A percentile compares a stretch with the other conserved stretches of the same genome.
Conservation (phyloP, 2,888 invertebrate species). For the Drosophila aldrichi region DNA sequence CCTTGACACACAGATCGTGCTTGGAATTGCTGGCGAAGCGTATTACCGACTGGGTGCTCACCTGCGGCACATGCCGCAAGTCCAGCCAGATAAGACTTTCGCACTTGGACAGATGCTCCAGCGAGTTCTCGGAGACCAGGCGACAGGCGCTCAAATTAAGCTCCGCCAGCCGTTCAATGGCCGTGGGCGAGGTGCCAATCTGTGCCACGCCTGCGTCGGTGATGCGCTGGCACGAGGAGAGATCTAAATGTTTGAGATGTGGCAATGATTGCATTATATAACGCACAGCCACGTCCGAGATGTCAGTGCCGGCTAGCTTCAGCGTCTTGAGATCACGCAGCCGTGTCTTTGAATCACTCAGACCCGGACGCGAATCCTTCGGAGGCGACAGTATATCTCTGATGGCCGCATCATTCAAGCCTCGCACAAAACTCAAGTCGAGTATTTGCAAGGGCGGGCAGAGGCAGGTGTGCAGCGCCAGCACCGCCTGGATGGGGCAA, state of each 20-base stretch:
- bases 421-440: constrained; percentile 94
- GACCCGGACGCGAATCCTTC: constrained; percentile 92
- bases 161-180: constrained; percentile 88
- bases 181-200: constrained; percentile 91
- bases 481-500: constrained; percentile 91
- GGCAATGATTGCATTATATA: constrained; percentile 92
- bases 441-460: constrained; percentile 92
- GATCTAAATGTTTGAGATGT: constrained; percentile 90
- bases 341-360: constrained; percentile 90
- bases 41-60: constrained; percentile 92
- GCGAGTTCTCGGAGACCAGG: constrained; percentile 91
- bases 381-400: constrained; percentile 95
- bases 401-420: constrained; percentile 93
- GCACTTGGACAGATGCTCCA: constrained; percentile 92
- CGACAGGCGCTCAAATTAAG: constrained; percentile 94
- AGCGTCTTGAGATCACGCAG: constrained; percentile 91
- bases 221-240: constrained; percentile 94
- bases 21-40: constrained; percentile 93
- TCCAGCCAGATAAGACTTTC: constrained; percentile 91
- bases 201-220: constrained; percentile 96
- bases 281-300: constrained; percentile 91
- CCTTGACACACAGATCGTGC: constrained; percentile 92
- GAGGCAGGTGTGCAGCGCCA: constrained; percentile 92
- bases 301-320: constrained; percentile 93
- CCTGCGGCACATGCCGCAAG: constrained; percentile 92